Base-by-base conservation (phyloP, 2,888 invertebrate species). In the Ophion ventricosus region DNA sequence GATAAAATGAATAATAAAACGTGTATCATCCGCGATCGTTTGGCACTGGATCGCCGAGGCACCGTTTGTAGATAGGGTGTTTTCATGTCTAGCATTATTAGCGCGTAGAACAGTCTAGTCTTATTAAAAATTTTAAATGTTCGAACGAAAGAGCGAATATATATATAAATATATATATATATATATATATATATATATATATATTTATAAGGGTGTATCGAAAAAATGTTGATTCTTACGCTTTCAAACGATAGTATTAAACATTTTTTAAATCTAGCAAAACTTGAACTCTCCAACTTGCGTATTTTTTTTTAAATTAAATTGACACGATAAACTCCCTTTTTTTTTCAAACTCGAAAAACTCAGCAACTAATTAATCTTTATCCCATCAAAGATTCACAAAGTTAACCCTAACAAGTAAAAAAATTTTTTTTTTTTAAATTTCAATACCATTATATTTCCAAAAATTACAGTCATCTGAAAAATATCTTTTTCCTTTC, bases 41-140 rank as follows among this genome's bases (percentile, higher is more conserved):
- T 8, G 63, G 77, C 75, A 75, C 82, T 73, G 83, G 81, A 72
- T 83, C 72, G 85, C 84, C 84, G 87, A 74, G 82, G 85, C 88
- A 88, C 87, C 88, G 88, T 85, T 67, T 93, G 92, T 93, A 93
- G 93, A 93, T 93, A 93, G 91, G 90, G 90, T 92, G 93, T 93
- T 93, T 93, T 92, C 91, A 92, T 93, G 93, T 93, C 91, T 93
- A 92, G 92, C 88, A 20, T 90, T 92, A 90, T 40, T 64, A 78
- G 90, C 90, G 88, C 90, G 89, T 92, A 93, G 92, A 91, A 85
- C 88, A 90, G 86, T 91, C 90, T 93, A 93, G 92, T 93, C 91
- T 90, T 91, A 82, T 79, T 82, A 80, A 80, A 76, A 82, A 67
- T 79, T 40, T 75, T 78, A 85, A 85, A 86, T 83, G 87, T 87